Percentiles rank a stretch among this genome's conserved stretches.
Evolutionary conservation across 92 coral and sea anemone species (phyloP).

Genomic region (Zoanthus sansibaricus): DNA sequence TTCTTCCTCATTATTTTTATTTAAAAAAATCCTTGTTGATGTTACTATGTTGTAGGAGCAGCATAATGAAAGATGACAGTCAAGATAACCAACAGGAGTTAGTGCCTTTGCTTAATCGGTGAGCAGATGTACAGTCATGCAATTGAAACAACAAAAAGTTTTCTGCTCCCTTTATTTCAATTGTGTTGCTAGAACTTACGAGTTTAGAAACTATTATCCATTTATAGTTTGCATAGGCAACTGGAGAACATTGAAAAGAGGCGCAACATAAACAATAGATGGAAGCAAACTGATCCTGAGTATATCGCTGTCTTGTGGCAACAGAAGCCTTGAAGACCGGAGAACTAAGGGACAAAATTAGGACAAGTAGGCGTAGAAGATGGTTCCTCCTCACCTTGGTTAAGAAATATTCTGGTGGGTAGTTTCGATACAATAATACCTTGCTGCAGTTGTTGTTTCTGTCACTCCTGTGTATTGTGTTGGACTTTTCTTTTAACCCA

Average conservation of each 20-base stretch:
- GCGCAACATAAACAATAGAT: conserved; percentile 14
- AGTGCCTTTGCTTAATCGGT: conserved; percentile 30
- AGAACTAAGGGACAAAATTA: not conserved
- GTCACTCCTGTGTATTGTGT: too few species aligned
- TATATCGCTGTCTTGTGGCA: conserved; percentile 24
- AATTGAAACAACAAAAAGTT: not conserved
- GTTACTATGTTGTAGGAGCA: not conserved
- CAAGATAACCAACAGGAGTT: conserved; percentile 6
- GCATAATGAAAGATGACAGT: conserved; percentile 9
- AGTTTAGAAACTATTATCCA: not conserved
- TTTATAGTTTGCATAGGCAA: conserved; percentile 21
- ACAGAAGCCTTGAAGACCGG: conserved; percentile 26
- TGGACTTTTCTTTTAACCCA: too few species aligned
- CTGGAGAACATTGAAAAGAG: conserved; percentile 19
- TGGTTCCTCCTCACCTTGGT: conserved; percentile 23
- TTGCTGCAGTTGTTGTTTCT: not conserved
- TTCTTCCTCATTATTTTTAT: not conserved
- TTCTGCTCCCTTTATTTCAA: not conserved
- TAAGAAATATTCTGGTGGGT: conserved; percentile 22
- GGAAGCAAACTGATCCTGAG: conserved; percentile 2
- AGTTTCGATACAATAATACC: not conserved
- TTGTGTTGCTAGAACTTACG: not conserved
- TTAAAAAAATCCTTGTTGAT: not conserved
- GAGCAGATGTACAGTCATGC: not conserved
- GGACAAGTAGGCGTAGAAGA: conserved; percentile 12